Conservation (phyloP, 2,888 invertebrate genomes). For the Argyra leucocephala region DNA sequence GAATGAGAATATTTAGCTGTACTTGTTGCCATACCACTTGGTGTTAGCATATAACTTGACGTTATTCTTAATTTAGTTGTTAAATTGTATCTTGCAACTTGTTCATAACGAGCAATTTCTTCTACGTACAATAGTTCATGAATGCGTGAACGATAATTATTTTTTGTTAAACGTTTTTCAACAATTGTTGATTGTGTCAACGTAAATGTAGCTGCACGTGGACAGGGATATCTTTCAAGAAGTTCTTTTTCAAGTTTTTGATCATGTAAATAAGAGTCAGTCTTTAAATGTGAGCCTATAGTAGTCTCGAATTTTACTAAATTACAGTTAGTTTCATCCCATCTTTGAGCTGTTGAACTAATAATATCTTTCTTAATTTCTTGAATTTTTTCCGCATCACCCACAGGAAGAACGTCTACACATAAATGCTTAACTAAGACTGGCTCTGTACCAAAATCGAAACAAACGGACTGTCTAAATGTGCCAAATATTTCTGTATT, state of each 20-base stretch:
- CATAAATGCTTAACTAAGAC: constrained; percentile 58
- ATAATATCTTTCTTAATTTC: constrained; percentile 55
- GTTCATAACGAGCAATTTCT: constrained; percentile 63
- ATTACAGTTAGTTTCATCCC: constrained; percentile 49
- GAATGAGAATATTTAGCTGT: constrained; percentile 66
- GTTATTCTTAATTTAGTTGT: constrained; percentile 54
- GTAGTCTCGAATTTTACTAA: constrained; percentile 49
- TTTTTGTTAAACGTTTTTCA: constrained; percentile 53
- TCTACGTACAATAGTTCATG: constrained; percentile 68
- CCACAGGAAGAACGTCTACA: constrained; percentile 64
- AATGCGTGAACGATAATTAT: constrained; percentile 63
- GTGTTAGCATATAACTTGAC: constrained; percentile 59
- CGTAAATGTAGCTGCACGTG: constrained; percentile 55
- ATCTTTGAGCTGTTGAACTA: constrained; percentile 52
- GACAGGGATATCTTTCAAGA: constrained; percentile 55
- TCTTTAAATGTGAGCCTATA: constrained; percentile 47
- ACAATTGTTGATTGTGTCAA: constrained; percentile 58
- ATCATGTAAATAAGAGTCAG: constrained; percentile 42
- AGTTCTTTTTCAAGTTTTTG: constrained; percentile 49
- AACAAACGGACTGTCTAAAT: constrained; percentile 66
- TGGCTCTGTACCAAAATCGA: constrained; percentile 61
- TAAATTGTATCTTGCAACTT: constrained; percentile 60
- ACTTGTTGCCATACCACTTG: constrained; percentile 57
- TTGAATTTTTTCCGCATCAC: constrained; percentile 55
- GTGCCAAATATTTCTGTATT: constrained; percentile 64